phyloP scores from a whole-genome alignment of 1,140 invertebrate genomes.

The Cotesia glomerata region DNA sequence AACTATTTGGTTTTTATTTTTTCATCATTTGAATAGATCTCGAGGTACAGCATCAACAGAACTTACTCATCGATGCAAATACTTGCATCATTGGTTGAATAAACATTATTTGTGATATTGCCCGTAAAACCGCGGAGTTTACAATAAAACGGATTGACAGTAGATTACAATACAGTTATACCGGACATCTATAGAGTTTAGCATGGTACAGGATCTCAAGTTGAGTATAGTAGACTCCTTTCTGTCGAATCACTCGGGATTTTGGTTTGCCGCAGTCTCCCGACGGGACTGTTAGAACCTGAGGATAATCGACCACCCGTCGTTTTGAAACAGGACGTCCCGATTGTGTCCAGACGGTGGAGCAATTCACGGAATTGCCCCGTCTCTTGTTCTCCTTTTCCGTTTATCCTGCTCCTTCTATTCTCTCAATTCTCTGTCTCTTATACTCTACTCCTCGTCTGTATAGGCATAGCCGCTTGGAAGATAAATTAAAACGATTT shows the following conservation, averaged over 20 bases:
- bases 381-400: slow-evolving; percentile 1
- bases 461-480: background rate
- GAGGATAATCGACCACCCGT: slow-evolving; percentile 20
- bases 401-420: background rate
- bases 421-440: background rate
- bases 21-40: background rate
- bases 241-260: slow-evolving; percentile 5
- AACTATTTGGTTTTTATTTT: background rate
- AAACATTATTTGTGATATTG: slow-evolving; percentile 15
- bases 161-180: too few relatives aligned
- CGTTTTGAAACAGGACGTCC: slow-evolving; percentile 19
- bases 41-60: background rate
- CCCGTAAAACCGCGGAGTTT: background rate
- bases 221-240: background rate
- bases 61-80: background rate
- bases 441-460: background rate
- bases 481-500: slow-evolving; percentile 15
- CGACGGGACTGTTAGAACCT: background rate
- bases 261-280: slow-evolving; percentile 7
- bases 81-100: slow-evolving; percentile 14
- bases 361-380: slow-evolving; percentile 21
- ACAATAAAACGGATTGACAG: background rate
- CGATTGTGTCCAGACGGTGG: slow-evolving; percentile 16
- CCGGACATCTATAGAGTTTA: too few relatives aligned
- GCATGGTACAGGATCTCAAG: background rate